Evolutionary conservation across 2,888 invertebrate species (phyloP), one percentile per base, ranked within the genome.

Genomic region (Drymonia ruficornis): DNA sequence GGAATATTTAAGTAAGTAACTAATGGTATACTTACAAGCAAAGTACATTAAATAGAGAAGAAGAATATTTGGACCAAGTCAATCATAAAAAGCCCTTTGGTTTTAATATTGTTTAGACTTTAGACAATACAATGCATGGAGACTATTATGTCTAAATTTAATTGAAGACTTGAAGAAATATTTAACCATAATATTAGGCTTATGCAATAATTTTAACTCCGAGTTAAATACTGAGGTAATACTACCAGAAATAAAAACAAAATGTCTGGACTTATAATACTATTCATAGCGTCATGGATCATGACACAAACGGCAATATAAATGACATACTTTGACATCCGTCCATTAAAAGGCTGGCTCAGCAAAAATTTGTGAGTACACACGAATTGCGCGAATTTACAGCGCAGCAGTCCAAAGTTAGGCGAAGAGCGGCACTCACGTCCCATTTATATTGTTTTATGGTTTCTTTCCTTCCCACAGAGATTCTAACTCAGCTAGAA

Each of bases 371-470:
- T 67, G 65, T 66, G 61, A 67, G 60, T 65, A 70, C 61, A 73
- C 71, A 76, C 72, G 72, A 76, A 72, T 74, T 70, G 69, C 65
- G 67, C 65, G 76, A 81, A 80, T 81, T 79, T 76, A 81, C 70
- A 73, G 74, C 68, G 64, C 65, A 72, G 67, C 67, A 63, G 66
- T 67, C 67, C 63, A 72, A 81, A 84, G 78, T 82, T 81, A 80
- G 79, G 70, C 71, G 71, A 72, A 67, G 70, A 78, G 73, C 74
- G 70, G 73, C 72, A 76, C 66, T 74, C 83, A 86, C 84, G 87
- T 87, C 83, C 83, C 87, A 87, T 89, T 87, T 86, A 86, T 87
- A 87, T 85, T 86, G 87, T 87, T 89, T 87, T 89, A 88, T 87
- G 86, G 86, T 82, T 81, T 78, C 84, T 84, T 85, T 86, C 83